A percentile compares a stretch with the other conserved stretches of the same genome.
These are phyloP conservation scores for Apus apus DNA, from an alignment of 2,113 vertebrate species.

Conservation along the genomic window DNA sequence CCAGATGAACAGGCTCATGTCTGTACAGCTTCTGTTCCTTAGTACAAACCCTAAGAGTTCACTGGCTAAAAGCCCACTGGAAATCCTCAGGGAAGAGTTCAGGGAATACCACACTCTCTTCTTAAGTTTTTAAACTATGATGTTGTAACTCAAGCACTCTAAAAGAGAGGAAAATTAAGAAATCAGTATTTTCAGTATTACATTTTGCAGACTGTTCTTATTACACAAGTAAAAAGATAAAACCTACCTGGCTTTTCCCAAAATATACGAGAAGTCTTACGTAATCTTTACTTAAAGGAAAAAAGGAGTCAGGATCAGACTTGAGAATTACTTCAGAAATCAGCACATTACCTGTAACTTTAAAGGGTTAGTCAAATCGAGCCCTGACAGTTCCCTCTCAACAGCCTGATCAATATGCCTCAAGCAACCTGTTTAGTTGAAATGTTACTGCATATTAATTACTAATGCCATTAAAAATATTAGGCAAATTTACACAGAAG, in stretches of 20 bases:
- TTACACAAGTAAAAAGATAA: not conserved
- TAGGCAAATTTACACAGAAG: not conserved
- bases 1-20: not conserved
- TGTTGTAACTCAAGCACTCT: not conserved
- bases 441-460: not conserved
- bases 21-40: not conserved
- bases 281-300: not conserved
- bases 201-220: not conserved
- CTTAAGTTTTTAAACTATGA: not conserved
- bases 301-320: not conserved
- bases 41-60: not conserved
- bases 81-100: not conserved
- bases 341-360: not conserved
- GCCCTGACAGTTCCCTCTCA: not conserved
- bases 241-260: conserved; percentile 4
- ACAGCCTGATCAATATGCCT: fast-evolving
- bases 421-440: not conserved
- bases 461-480: not conserved
- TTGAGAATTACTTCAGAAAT: not conserved
- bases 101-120: not conserved
- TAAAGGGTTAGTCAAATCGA: not conserved
- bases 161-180: not conserved
- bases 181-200: not conserved
- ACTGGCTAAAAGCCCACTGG: fast-evolving
- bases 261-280: not conserved